phyloP scores from a whole-genome alignment of 2,113 vertebrate genomes.

The Aspiorhynchus laticeps region DNA sequence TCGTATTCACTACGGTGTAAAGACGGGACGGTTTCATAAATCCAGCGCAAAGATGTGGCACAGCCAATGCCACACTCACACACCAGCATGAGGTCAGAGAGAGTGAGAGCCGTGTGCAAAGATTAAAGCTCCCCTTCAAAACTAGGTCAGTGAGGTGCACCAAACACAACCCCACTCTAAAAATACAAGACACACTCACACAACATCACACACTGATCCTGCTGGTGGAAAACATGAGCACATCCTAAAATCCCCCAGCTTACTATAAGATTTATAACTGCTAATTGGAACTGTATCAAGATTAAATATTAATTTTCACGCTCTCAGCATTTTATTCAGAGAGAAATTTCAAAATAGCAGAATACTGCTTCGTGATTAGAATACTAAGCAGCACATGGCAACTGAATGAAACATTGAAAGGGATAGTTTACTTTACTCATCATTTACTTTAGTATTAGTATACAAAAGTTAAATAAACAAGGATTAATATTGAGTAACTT shows the following conservation, averaged over 20 bases:
- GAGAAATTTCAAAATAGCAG: constrained; percentile 18
- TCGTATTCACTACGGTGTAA: not conserved
- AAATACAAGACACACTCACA: constrained; percentile 51
- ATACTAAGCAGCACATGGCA: not conserved
- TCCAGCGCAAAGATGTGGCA: constrained; percentile 22
- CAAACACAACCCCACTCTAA: constrained; percentile 57
- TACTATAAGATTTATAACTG: constrained; percentile 21
- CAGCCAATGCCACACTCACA: not conserved
- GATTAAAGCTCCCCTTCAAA: constrained; percentile 67
- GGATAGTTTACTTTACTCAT: not conserved
- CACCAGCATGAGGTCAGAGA: not conserved
- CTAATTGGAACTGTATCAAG: constrained; percentile 28
- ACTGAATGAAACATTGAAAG: not conserved
- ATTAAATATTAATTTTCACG: constrained; percentile 9
- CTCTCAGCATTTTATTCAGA: constrained; percentile 20
- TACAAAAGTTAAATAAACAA: not conserved
- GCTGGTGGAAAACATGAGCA: not conserved
- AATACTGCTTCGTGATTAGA: not conserved
- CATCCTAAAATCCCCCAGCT: not conserved
- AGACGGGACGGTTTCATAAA: not conserved
- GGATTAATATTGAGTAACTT: not conserved
- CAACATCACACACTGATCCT: not conserved
- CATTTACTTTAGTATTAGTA: not conserved
- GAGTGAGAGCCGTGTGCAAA: constrained; percentile 41
- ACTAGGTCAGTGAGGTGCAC: constrained; percentile 70